phyloP scores from a whole-genome alignment of 2,113 vertebrate species.

The Dryoscopus gambensis region DNA sequence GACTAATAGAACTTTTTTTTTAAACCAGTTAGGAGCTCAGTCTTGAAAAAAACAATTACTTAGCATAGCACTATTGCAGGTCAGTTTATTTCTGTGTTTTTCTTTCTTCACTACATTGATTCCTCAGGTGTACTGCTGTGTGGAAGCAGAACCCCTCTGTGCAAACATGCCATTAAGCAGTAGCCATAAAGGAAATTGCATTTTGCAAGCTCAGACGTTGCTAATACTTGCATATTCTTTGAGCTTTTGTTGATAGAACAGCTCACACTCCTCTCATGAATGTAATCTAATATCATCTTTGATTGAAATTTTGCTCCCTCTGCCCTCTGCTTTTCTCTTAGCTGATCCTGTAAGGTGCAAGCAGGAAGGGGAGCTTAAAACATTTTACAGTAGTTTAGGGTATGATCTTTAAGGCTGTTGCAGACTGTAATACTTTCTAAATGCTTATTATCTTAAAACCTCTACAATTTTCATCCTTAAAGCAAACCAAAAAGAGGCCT shows the following conservation, averaged over 20 bases:
- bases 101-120: neutral
- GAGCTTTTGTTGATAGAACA: neutral
- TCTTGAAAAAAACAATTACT: neutral
- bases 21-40: fast-evolving
- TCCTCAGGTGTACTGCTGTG: neutral
- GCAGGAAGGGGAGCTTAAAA: neutral
- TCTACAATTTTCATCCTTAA: neutral
- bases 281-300: neutral
- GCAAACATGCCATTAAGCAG: neutral
- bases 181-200: neutral
- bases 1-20: neutral
- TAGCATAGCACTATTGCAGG: neutral
- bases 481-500: neutral
- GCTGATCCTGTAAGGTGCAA: fast-evolving
- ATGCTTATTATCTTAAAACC: neutral
- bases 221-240: neutral
- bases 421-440: neutral
- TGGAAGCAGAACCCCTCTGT: neutral
- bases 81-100: neutral
- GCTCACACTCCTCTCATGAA: neutral
- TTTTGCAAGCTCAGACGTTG: neutral
- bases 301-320: neutral
- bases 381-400: neutral
- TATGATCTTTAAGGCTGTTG: neutral
- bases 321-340: neutral